phyloP scores from a whole-genome alignment of 2,888 invertebrate genomes.

The Deilephila elpenor region DNA sequence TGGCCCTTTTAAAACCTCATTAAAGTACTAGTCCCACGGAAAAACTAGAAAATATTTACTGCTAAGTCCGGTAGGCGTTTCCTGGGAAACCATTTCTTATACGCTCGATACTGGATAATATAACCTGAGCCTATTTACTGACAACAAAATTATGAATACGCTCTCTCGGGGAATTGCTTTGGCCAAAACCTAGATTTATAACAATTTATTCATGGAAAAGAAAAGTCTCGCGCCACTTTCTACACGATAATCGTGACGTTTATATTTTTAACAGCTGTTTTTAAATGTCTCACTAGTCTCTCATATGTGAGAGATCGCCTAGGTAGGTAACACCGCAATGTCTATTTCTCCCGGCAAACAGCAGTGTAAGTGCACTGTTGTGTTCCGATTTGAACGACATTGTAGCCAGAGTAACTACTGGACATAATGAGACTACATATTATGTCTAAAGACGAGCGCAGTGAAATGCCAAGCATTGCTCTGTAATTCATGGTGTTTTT shows the following conservation, averaged over 20 bases:
- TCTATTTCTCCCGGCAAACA: too few relatives aligned
- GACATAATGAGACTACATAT: too few relatives aligned
- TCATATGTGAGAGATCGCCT: too few relatives aligned
- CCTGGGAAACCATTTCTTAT: slow-evolving; percentile 16
- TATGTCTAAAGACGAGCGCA: too few relatives aligned
- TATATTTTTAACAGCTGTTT: too few relatives aligned
- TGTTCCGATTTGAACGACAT: too few relatives aligned
- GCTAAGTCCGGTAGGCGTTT: slow-evolving; percentile 17
- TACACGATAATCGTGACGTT: neutral
- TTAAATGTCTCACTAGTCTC: too few relatives aligned
- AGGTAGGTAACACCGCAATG: too few relatives aligned
- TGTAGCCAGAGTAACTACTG: too few relatives aligned
- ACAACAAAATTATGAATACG: slow-evolving; percentile 45
- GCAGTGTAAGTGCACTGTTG: too few relatives aligned
- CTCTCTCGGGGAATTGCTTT: slow-evolving; percentile 59
- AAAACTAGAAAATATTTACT: slow-evolving; percentile 27
- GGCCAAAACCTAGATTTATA: slow-evolving; percentile 53
- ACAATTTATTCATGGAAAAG: slow-evolving; percentile 42
- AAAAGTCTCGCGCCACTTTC: neutral
- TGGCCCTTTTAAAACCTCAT: slow-evolving; percentile 11
- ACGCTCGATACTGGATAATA: neutral
- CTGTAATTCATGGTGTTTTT: too few relatives aligned
- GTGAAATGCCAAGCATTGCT: too few relatives aligned
- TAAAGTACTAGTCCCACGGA: neutral
- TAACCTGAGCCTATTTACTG: slow-evolving; percentile 43